Conservation (phyloP, 2,797 vertebrate species). For the Micrastur ruficollis region DNA sequence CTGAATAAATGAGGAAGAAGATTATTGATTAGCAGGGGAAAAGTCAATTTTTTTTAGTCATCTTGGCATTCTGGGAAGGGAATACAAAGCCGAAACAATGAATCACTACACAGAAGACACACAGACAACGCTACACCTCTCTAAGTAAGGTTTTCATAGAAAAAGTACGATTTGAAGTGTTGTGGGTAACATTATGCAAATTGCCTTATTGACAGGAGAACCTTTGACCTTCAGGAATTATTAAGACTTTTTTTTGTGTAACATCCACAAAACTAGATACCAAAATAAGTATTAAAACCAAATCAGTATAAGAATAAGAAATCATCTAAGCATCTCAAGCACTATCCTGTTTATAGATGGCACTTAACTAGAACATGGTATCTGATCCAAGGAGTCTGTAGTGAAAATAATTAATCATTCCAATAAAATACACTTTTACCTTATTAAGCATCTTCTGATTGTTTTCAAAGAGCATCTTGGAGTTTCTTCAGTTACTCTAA, state of each 20-base stretch:
- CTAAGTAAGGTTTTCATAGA: not conserved
- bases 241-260: not conserved
- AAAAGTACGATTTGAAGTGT: not conserved
- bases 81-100: not conserved
- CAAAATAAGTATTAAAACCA: not conserved
- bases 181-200: not conserved
- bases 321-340: not conserved
- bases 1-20: constrained; percentile 9
- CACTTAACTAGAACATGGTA: not conserved
- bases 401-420: not conserved
- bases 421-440: not conserved
- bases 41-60: constrained; percentile 34
- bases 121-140: not conserved
- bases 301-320: not conserved
- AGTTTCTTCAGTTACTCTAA: not conserved
- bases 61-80: constrained; percentile 29
- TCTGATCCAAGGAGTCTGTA: not conserved
- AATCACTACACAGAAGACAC: not conserved
- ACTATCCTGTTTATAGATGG: not conserved
- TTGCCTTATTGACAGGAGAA: not conserved
- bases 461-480: not conserved
- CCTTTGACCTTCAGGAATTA: not conserved
- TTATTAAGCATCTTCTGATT: not conserved
- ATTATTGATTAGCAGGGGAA: constrained; percentile 6
- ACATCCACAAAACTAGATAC: not conserved